Base-by-base conservation (phyloP, 2,797 vertebrate genomes). In the Erpetoichthys calabaricus region DNA sequence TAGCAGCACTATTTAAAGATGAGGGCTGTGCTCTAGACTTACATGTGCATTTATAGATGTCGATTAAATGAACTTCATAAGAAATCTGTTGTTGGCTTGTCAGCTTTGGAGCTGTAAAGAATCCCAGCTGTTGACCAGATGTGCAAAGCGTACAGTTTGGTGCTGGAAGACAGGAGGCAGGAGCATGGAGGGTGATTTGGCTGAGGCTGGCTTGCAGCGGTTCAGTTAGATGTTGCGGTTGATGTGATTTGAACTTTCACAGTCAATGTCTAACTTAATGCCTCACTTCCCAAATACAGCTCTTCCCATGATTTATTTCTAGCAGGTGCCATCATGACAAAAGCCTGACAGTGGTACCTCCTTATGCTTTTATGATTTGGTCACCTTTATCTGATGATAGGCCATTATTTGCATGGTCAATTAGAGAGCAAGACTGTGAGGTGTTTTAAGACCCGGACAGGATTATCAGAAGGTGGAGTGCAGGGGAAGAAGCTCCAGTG, bases 231-330 rank as follows among this genome's bases (percentile, higher is more conserved):
- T 82, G 80, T 83, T 82, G 84, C 70, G 80, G 81, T 84, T 56
- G 68, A 75, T 64, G 69, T 71, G 62, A 82, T 75, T 67, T 80
- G 79, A 84, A 86, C 80, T 85, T 77, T 83, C 83, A 81, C 83
- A 81, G 81, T 64, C 71, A 63, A 60, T 82, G 83, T 85, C 85
- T 84, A 79, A 77, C 78, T 82, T 84, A 86, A 84, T 84, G 81
- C 80, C 82, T 86, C 75, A 81, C 84, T 87, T 85, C 82, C 83
- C 83, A 81, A 82, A 82, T 77, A 78, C 77, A 77, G 84, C 77
- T 77, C 72, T 67, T 75, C 70, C 54, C 61, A 72, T 86, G 86
- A 87, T 87, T 87, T 86, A 89, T 89, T 79, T 83, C 76, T 75
- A 76, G 76, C 86, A 89, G 86, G 86, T 87, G 86, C 60, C 25